These are phyloP conservation scores for Stigmatopora argus DNA, from an alignment of 2,113 vertebrate genomes.

Conservation along the genomic window DNA sequence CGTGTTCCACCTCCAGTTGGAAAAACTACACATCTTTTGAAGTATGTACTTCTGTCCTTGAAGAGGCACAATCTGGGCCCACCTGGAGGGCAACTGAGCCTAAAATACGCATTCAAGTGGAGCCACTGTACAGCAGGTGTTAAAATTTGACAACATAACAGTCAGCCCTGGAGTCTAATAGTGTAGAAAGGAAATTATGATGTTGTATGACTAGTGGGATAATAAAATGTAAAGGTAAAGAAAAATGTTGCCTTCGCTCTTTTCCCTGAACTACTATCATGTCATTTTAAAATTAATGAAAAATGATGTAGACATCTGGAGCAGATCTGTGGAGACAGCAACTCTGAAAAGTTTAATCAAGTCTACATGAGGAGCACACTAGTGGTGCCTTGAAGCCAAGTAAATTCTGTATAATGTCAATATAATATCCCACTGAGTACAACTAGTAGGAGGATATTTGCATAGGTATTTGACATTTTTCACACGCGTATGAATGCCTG, in stretches of 20 bases:
- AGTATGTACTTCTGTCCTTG: background rate
- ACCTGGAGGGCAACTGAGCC: conserved; percentile 29
- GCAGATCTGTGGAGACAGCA: conserved; percentile 1
- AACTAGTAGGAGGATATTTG: background rate
- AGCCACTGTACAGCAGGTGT: background rate
- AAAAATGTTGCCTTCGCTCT: background rate
- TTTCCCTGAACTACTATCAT: background rate
- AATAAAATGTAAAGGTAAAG: background rate
- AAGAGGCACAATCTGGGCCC: conserved; percentile 9
- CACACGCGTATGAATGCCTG: background rate
- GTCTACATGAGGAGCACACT: background rate
- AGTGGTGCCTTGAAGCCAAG: conserved; percentile 1
- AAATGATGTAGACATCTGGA: background rate
- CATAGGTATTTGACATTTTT: background rate
- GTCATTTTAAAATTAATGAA: conserved; percentile 2
- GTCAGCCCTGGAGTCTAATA: background rate
- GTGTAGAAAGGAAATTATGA: background rate
- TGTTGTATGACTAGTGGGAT: background rate
- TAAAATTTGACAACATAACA: background rate
- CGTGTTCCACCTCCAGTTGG: background rate
- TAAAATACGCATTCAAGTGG: background rate
- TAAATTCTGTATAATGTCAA: background rate
- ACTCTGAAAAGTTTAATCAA: conserved; percentile 5
- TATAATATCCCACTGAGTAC: background rate
- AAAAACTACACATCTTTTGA: background rate